A percentile compares a stretch with the other conserved stretches of the same genome.
Evolutionary conservation across 2,888 invertebrate genomes (phyloP).

Genomic region (Aquatica leii): DNA sequence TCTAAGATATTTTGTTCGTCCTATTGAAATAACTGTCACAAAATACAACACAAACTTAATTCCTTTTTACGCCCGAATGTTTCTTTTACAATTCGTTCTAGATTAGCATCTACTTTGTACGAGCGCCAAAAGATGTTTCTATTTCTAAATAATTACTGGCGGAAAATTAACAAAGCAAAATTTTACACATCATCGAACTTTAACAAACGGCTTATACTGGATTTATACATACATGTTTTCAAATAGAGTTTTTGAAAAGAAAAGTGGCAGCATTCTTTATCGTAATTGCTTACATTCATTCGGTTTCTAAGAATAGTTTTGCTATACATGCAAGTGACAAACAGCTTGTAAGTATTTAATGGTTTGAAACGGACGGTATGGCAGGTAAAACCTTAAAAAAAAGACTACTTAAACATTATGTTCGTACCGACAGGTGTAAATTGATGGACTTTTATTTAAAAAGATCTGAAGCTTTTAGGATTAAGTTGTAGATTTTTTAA

Average conservation of each 20-base stretch:
- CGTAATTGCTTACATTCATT: slow-evolving; percentile 25
- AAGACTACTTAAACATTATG: slow-evolving; percentile 4
- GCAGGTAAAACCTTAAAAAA: slow-evolving; percentile 12
- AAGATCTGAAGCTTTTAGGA: neutral
- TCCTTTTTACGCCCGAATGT: too few relatives aligned
- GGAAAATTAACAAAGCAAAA: slow-evolving; percentile 1
- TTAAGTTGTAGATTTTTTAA: slow-evolving; percentile 7
- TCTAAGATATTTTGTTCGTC: too few relatives aligned
- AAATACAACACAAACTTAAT: too few relatives aligned
- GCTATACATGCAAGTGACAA: slow-evolving; percentile 17
- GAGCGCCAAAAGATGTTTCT: too few relatives aligned
- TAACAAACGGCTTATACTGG: slow-evolving; percentile 9
- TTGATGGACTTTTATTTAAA: slow-evolving; percentile 17
- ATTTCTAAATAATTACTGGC: neutral
- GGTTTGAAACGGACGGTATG: slow-evolving; percentile 17
- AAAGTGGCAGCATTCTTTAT: slow-evolving; percentile 14
- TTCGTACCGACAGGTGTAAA: slow-evolving; percentile 25
- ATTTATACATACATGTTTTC: slow-evolving; percentile 9
- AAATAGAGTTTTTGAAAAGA: slow-evolving; percentile 18
- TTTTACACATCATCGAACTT: slow-evolving; percentile 23
- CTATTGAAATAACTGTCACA: too few relatives aligned
- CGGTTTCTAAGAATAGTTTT: slow-evolving; percentile 19
- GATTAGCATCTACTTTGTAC: neutral
- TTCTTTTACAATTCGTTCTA: too few relatives aligned
- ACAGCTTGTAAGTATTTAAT: slow-evolving; percentile 15